Percentiles rank a stretch among this genome's conserved stretches.
These are phyloP conservation scores for Eutrigla gurnardus DNA, from an alignment of 2,797 vertebrate species.

Conservation along the genomic window DNA sequence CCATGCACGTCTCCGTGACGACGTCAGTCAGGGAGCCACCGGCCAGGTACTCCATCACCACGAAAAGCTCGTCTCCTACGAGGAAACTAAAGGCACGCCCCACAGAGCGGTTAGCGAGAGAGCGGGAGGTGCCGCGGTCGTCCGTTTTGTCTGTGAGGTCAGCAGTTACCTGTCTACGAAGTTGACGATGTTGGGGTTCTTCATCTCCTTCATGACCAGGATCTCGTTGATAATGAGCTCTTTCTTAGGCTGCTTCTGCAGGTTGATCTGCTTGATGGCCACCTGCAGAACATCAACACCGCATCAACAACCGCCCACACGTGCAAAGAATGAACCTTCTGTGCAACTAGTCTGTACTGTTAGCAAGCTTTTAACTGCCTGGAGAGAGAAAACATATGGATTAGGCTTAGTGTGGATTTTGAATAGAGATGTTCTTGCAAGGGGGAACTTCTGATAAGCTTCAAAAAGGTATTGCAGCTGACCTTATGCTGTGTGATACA, in stretches of 20 bases:
- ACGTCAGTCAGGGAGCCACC: constrained; percentile 98
- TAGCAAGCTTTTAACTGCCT: not conserved
- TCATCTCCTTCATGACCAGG: constrained; percentile 98
- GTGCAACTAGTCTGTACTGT: not conserved
- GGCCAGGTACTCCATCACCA: constrained; percentile 98
- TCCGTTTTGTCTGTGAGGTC: not conserved
- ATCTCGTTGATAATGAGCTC: constrained; percentile 99
- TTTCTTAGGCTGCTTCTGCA: constrained; percentile 99
- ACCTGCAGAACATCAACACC: constrained; percentile 82
- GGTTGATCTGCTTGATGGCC: constrained; percentile 98
- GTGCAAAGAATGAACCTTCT: not conserved
- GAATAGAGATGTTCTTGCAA: not conserved
- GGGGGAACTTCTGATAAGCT: not conserved
- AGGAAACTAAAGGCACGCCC: constrained; percentile 82
- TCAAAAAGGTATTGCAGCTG: not conserved
- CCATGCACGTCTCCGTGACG: constrained; percentile 99
- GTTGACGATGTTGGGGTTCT: constrained; percentile 99
- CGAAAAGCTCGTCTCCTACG: constrained; percentile 95
- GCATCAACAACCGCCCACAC: constrained; percentile 13
- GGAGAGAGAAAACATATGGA: not conserved
- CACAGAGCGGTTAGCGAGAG: not conserved
- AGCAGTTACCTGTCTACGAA: constrained; percentile 93
- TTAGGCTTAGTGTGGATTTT: not conserved
- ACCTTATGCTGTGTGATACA: not conserved
- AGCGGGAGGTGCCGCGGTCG: not conserved